Evolutionary conservation across 2,113 vertebrate genomes (phyloP), one percentile per base, ranked within the genome.

Genomic region (Indicator indicator): DNA sequence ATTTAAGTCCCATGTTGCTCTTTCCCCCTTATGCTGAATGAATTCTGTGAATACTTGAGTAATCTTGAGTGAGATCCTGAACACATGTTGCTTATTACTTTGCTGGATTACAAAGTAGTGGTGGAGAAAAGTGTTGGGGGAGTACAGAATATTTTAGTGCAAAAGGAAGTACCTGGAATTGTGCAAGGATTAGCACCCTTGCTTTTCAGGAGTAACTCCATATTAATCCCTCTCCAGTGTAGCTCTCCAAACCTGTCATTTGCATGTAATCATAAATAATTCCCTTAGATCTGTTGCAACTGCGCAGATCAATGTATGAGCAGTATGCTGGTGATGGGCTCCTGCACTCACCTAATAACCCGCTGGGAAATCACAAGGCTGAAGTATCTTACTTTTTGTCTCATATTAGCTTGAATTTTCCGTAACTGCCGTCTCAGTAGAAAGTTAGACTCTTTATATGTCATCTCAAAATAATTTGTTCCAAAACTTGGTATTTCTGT

Each of bases 11-110:
- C 33, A 10, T 54, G 62, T 48, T 88, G 59, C 79, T 84, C 24
- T 38, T 88, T 89, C 30, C 44, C 19, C 59, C 64, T 30, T 78
- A 27, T 5, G 16, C 42, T 33, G 60, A 58, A 59, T 5, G 9
- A 81, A 91, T 94, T 92, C 76, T 86, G 14, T 88, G 88, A 91
- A 94, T 93, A 59, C n/a, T 62, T 69, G 54, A 59, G 52, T 83
- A 50, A 46, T 95, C 82, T 94, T 89, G 58, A 90, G 19, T 2
- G 50, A 86, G 84, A 67, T 88, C 77, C 74, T 72, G 71, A 78
- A 58, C 71, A 58, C 19, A 12, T 72, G 64, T 20, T 27, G 65
- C 67, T 6, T 63, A 38, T 81, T 91, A 46, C 18, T 88, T 67
- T 0, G 4, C 55, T 79, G 30, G 93, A 89, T 40, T 83, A 88